phyloP scores from a whole-genome alignment of 2,888 invertebrate genomes.

The Lasioglossum figueresi region DNA sequence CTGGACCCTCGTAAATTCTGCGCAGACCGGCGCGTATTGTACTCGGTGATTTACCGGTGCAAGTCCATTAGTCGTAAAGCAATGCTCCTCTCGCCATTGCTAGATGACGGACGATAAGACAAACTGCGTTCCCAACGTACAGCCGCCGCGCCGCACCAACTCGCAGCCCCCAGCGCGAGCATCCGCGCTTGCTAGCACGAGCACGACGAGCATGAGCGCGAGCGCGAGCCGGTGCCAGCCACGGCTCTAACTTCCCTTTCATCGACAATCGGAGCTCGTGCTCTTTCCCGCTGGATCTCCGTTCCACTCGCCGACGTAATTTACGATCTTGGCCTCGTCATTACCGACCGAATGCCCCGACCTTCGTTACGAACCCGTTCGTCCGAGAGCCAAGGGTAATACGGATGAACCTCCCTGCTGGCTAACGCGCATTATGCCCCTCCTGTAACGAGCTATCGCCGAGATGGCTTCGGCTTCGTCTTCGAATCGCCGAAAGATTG shows the following conservation, averaged over 20 bases:
- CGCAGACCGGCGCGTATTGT: constrained; percentile 69
- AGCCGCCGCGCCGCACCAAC: constrained; percentile 46
- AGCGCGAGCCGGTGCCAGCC: constrained; percentile 41
- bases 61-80: constrained; percentile 79
- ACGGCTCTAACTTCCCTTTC: constrained; percentile 67
- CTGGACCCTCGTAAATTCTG: constrained; percentile 74
- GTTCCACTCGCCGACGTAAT: constrained; percentile 65
- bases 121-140: constrained; percentile 71
- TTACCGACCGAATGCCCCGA: constrained; percentile 64
- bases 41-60: constrained; percentile 76
- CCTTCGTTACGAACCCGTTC: constrained; percentile 54
- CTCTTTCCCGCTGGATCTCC: constrained; percentile 35
- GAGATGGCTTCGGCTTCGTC: constrained; percentile 16
- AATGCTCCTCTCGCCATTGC: constrained; percentile 71
- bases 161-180: constrained; percentile 5
- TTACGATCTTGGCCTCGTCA: constrained; percentile 73
- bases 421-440: constrained; percentile 31
- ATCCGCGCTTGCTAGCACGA: constrained; percentile 3
- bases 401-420: constrained; percentile 39
- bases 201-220: constrained; percentile 35
- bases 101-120: constrained; percentile 75
- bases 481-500: constrained; percentile 28
- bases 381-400: constrained; percentile 43
- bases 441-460: constrained; percentile 41
- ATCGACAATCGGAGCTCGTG: constrained; percentile 58